Evolutionary conservation across 2,888 invertebrate species (phyloP).

Genomic region (Cephalotes varians): DNA sequence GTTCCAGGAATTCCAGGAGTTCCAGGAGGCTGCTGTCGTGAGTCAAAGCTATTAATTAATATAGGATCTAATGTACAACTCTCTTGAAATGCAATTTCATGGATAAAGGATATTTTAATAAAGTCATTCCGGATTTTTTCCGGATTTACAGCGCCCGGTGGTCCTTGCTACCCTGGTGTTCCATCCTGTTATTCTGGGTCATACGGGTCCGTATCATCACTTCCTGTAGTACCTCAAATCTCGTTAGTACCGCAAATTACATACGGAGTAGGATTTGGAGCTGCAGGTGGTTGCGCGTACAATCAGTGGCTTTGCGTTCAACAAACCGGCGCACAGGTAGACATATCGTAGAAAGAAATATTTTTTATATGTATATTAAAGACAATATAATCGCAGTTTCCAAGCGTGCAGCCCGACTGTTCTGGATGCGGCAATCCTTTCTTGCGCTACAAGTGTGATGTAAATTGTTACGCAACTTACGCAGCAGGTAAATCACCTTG

Average conservation of each 20-base stretch:
- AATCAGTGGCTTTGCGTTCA: conserved; percentile 71
- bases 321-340: conserved; percentile 13
- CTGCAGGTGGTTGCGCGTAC: conserved; percentile 57
- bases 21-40: conserved; percentile 11
- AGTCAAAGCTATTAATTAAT: conserved; percentile 8
- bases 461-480: conserved; percentile 69
- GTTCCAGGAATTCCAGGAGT: background rate
- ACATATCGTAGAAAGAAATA: background rate
- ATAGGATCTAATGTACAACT: background rate
- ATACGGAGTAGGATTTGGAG: conserved; percentile 68
- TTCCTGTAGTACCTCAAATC: conserved; percentile 65
- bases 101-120: background rate
- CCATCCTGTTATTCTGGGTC: background rate
- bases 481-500: conserved; percentile 45
- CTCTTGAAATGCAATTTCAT: background rate
- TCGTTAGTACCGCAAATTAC: conserved; percentile 77
- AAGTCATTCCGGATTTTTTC: background rate
- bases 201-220: background rate
- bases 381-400: conserved; percentile 9
- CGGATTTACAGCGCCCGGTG: background rate
- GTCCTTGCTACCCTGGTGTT: background rate
- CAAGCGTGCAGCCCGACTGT: conserved; percentile 68
- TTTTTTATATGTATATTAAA: background rate
- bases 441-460: conserved; percentile 75
- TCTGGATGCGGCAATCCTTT: conserved; percentile 74